A percentile compares a stretch with the other conserved stretches of the same genome.
Conservation (phyloP, 2,113 vertebrate species). For the Ramphastos sulfuratus region DNA sequence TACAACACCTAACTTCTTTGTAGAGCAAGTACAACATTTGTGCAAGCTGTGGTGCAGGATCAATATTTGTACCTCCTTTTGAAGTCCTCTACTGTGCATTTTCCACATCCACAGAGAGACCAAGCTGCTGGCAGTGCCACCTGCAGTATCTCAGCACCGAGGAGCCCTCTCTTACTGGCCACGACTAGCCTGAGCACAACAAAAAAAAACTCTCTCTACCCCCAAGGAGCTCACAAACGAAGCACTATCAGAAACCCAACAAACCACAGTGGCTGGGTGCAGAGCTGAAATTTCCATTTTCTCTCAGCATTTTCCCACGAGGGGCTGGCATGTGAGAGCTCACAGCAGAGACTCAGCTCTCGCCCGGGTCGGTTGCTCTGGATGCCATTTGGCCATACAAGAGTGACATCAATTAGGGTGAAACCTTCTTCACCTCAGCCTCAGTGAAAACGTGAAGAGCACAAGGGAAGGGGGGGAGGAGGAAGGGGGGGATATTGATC, state of each 20-base stretch:
- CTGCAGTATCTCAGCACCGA: neutral
- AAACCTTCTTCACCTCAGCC: constrained; percentile 56
- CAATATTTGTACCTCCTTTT: constrained; percentile 34
- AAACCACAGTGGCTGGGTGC: constrained; percentile 43
- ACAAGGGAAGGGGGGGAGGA: neutral
- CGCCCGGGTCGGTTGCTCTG: constrained; percentile 34
- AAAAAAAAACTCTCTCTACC: constrained; percentile 38
- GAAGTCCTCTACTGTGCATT: neutral
- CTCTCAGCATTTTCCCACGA: constrained; percentile 65
- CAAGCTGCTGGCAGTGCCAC: neutral
- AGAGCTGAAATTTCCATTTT: constrained; percentile 63
- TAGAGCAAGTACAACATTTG: constrained; percentile 25
- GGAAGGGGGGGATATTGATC: constrained; percentile 30
- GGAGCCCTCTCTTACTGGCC: neutral
- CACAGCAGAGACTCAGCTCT: constrained; percentile 54
- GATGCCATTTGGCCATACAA: constrained; percentile 58
- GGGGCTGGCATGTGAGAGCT: constrained; percentile 54
- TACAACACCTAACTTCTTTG: neutral
- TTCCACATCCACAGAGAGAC: constrained; percentile 7
- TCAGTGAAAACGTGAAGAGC: constrained; percentile 57
- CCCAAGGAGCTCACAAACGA: neutral
- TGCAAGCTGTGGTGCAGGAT: constrained; percentile 23
- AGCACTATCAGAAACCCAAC: constrained; percentile 26
- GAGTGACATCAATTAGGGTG: constrained; percentile 62
- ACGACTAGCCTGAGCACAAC: neutral